Evolutionary conservation across 2,797 vertebrate species (phyloP), one percentile per base, ranked within the genome.

Genomic region (Tinamus major): DNA sequence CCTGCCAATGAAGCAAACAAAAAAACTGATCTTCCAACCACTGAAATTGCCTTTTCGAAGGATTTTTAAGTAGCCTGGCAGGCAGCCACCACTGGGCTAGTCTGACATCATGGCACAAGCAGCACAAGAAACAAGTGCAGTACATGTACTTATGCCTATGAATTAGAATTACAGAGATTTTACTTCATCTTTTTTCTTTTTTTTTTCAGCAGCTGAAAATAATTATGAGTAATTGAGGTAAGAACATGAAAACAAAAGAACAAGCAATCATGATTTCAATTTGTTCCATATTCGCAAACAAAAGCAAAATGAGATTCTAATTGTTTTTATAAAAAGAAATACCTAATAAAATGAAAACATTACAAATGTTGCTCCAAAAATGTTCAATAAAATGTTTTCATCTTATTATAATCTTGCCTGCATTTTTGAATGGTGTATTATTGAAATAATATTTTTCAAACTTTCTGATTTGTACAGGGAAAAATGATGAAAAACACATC

Each of bases 51-150:
- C 29, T 74, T 82, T 87, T 72, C 26, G 61, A 82, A 77, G 18
- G 18, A 63, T 51, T 95, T 93, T 87, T 72, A 63, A 61, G 8
- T 35, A 39, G 37, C 14, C 33, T 74, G 51, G 49, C 24, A 71
- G 20, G 26, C 8, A 1, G 6, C 37, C 33, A 63, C 27, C 21
- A 23, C 51, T 51, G 46, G 23, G 11, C 2, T 71, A 8, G 2
- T 85, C 70, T 80, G 76, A 64, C 26, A 39, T 35, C 33, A 55
- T 27, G 39, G 31, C 37, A 77, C 2, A 29, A 46, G 10, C 15
- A 21, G 3, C 21, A 5, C 59, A 39, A 81, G 46, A 72, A 87
- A 37, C 2, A 72, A 53, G 6, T 17, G 4, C 4, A 68, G 14
- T 27, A 11, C 75, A 15, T 17, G 67, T 13, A 33, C 16, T 17